These are phyloP conservation scores for Drusus annulatus DNA, from an alignment of 1,140 invertebrate genomes.

Conservation along the genomic window DNA sequence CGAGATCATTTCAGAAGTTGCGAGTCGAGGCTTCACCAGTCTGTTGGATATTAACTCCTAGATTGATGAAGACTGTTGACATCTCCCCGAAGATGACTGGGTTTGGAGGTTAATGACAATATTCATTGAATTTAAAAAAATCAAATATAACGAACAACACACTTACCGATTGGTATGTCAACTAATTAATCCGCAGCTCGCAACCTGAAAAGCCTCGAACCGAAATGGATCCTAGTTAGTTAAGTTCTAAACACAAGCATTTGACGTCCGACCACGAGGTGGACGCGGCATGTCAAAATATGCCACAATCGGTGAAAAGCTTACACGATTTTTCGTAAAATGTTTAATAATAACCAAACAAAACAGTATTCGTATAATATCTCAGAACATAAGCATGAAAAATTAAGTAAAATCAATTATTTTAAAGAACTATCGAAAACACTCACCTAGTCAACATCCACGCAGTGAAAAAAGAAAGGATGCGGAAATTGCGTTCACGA, in stretches of 20 bases:
- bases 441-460: conserved; percentile 43
- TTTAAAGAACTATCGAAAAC: background rate
- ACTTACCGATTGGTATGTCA: conserved; percentile 32
- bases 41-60: conserved; percentile 18
- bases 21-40: conserved; percentile 23
- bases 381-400: background rate
- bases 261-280: conserved; percentile 31
- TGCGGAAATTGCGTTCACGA: conserved; percentile 11
- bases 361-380: background rate
- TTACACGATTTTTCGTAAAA: background rate
- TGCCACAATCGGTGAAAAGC: background rate
- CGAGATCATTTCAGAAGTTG: conserved; percentile 45
- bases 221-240: background rate
- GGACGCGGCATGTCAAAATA: background rate
- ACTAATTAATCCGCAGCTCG: conserved; percentile 17
- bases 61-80: conserved; percentile 24
- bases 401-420: conserved; percentile 22
- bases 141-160: conserved; percentile 6
- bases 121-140: background rate
- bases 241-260: background rate
- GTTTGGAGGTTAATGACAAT: background rate
- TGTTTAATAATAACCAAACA: background rate
- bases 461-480: conserved; percentile 35
- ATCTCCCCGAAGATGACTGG: conserved; percentile 40
- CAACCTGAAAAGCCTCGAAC: conserved; percentile 48